phyloP scores from a whole-genome alignment of 2,888 invertebrate species.

The Fabriciana adippe region DNA sequence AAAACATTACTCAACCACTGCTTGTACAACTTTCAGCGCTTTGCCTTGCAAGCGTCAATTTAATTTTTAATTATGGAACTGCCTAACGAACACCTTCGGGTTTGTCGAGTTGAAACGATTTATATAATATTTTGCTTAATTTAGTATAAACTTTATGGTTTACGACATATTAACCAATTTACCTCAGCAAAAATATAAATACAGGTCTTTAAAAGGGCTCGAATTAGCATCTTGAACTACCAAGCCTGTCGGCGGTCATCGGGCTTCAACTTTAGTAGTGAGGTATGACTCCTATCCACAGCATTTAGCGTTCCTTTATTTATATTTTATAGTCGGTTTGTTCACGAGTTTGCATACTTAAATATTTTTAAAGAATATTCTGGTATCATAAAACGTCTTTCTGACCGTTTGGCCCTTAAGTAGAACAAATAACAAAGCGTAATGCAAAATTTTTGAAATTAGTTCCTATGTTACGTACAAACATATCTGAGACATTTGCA shows the following conservation, averaged over 20 bases:
- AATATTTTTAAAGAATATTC: constrained; percentile 4
- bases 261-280: constrained; percentile 74
- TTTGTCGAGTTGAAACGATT: constrained; percentile 35
- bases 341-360: constrained; percentile 26
- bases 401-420: not conserved
- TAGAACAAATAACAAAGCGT: not conserved
- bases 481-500: no score
- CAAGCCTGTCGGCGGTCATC: constrained; percentile 71
- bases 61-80: constrained; percentile 73
- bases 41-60: constrained; percentile 59
- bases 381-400: not conserved
- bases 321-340: constrained; percentile 29
- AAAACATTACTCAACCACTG: constrained; percentile 52
- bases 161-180: constrained; percentile 37
- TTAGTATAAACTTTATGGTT: constrained; percentile 44
- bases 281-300: constrained; percentile 68
- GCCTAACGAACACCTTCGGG: constrained; percentile 65
- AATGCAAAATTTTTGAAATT: not conserved
- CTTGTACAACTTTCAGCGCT: constrained; percentile 64
- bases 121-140: constrained; percentile 18
- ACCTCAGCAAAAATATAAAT: constrained; percentile 37
- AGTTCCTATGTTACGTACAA: no score
- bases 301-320: constrained; percentile 54
- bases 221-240: constrained; percentile 60
- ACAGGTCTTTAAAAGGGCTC: constrained; percentile 48